Evolutionary conservation across 2,113 vertebrate genomes (phyloP), one percentile per base, ranked within the genome.

Genomic region (Notothenia coriiceps): DNA sequence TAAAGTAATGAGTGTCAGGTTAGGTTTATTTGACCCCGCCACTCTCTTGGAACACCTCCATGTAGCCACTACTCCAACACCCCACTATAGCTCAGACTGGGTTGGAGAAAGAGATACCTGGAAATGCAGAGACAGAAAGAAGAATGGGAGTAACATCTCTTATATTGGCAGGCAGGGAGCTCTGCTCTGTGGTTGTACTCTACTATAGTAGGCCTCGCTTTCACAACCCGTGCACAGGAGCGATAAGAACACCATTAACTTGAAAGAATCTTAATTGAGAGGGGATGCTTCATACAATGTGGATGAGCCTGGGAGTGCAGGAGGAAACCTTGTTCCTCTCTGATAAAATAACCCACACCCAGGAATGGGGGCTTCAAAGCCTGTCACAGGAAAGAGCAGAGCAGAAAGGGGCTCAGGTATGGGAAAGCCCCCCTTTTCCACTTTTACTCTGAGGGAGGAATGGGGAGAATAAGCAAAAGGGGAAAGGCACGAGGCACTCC

Each of bases 191-290:
- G 84, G 65, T 73, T 83, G 68, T 80, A 76, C 88, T 85, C 74
- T 49, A 70, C 80, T 55, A 63, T 43, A 77, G 79, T 20, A 77
- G 87, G 89, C 88, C 88, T 91, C 77, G 68, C 85, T 88, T 89
- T 87, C 86, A 84, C 75, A 89, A 87, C 83, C 86, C 56, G 59
- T 84, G 85, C 90, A 86, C 91, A 63, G 83, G 74, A 80, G 82
- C 18, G 89, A 93, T 88, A 92, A 93, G 84, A 91, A 91, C 86
- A 82, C 88, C 92, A 94, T 94, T 91, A 91, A 92, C 90, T 91
- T 93, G 86, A 90, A 89, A 92, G 85, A 70, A 92, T 94, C 92
- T 90, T 94, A 94, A 94, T 94, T 89, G 92, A 93, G 91, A 91
- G 79, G 89, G 89, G 91, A 91, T 87, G 88, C 89, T 88, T 85